phyloP scores from a whole-genome alignment of 1,140 invertebrate species.

The Magallana ariakensis region DNA sequence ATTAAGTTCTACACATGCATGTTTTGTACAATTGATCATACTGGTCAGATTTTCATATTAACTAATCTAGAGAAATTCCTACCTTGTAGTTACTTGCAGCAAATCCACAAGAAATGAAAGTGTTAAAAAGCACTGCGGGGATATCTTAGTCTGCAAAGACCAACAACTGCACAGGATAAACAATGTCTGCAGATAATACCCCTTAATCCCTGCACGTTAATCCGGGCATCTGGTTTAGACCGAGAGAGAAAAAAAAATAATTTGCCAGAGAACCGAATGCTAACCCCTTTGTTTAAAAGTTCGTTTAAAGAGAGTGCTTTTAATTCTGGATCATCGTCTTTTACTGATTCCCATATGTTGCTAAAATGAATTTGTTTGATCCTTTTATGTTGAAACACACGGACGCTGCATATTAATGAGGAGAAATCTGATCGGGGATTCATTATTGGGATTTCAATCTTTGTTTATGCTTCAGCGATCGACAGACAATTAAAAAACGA shows the following conservation, averaged over 20 bases:
- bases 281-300: not conserved
- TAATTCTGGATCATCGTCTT: not conserved
- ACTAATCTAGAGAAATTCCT: not conserved
- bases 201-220: slow-evolving; percentile 16
- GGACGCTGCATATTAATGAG: slow-evolving; percentile 17
- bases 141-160: too few species aligned
- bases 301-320: not conserved
- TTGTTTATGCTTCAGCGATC: not conserved
- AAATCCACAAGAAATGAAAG: not conserved
- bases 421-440: not conserved
- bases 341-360: not conserved
- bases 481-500: not conserved
- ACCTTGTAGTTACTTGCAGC: not conserved
- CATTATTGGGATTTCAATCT: slow-evolving; percentile 13
- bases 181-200: not conserved
- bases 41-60: not conserved
- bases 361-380: not conserved
- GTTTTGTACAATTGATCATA: too few species aligned
- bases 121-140: too few species aligned
- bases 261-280: not conserved
- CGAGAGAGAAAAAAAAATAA: not conserved
- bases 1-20: too few species aligned
- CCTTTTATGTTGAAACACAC: slow-evolving; percentile 9
- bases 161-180: not conserved
- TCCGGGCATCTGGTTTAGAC: slow-evolving; percentile 9